Conservation (phyloP, 2,113 vertebrate genomes). For the Bucco capensis region DNA sequence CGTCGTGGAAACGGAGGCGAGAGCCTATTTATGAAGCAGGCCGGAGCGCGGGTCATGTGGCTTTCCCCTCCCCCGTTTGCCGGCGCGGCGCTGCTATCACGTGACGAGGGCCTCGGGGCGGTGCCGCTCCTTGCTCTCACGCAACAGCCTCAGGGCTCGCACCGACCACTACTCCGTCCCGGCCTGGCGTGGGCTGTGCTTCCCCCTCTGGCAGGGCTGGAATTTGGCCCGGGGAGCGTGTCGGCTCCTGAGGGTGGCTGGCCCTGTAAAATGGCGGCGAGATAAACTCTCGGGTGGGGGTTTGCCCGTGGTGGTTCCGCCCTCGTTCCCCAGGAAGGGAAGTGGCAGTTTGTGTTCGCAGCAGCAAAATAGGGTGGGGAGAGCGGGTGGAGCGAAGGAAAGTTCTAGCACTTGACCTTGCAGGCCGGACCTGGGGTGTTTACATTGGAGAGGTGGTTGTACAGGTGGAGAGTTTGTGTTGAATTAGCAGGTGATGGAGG, state of each 20-base stretch:
- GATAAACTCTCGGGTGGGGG: fast-evolving
- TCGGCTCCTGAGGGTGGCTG: fast-evolving
- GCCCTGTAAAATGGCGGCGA: not conserved
- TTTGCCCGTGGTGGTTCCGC: not conserved
- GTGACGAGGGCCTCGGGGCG: not conserved
- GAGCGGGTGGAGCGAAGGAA: not conserved
- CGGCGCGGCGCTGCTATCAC: too few relatives aligned
- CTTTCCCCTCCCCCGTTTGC: fast-evolving
- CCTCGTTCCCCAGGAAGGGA: not conserved
- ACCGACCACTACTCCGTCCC: too few relatives aligned
- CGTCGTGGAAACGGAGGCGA: not conserved
- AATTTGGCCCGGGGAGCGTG: fast-evolving
- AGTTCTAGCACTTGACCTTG: not conserved
- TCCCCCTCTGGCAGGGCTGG: fast-evolving
- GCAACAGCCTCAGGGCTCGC: too few relatives aligned
- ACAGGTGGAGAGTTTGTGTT: fast-evolving
- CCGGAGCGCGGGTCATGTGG: not conserved
- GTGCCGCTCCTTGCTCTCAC: not conserved
- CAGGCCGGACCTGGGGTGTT: fast-evolving
- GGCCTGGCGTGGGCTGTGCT: too few relatives aligned
- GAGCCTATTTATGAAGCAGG: too few relatives aligned
- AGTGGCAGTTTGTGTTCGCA: fast-evolving
- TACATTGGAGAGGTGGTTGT: fast-evolving
- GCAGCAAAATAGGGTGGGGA: fast-evolving
- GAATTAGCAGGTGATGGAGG: fast-evolving